Evolutionary conservation across 2,113 vertebrate species (phyloP).

Genomic region (Athene noctua): DNA sequence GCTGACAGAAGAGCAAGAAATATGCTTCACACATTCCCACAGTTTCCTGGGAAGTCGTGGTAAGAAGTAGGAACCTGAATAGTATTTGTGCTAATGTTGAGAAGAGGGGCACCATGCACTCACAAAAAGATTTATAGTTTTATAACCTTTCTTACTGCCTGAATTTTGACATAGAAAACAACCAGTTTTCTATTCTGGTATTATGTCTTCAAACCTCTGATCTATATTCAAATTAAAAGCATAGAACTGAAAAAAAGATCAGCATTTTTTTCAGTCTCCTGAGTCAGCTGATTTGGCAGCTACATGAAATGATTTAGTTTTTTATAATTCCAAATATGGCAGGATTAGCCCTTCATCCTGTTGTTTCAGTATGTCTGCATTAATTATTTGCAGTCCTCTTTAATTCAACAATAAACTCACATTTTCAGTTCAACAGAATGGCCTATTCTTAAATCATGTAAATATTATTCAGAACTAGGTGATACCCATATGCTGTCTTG

Average conservation of each 20-base stretch:
- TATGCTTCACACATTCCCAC: background rate
- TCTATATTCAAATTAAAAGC: background rate
- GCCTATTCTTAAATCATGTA: background rate
- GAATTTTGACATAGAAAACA: background rate
- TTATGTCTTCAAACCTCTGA: background rate
- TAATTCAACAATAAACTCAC: constrained; percentile 35
- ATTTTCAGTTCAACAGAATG: constrained; percentile 16
- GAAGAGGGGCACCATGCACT: background rate
- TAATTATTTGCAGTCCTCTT: constrained; percentile 43
- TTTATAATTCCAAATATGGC: background rate
- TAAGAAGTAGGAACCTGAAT: background rate
- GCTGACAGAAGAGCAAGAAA: background rate
- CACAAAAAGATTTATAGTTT: background rate
- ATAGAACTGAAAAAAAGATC: background rate
- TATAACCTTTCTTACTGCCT: background rate
- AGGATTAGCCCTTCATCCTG: constrained; percentile 35
- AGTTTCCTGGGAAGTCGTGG: background rate
- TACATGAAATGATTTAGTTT: background rate
- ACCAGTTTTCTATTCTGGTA: background rate
- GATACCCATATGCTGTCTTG: background rate
- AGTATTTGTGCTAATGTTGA: background rate
- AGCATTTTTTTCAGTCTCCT: background rate
- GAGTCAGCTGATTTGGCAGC: constrained; percentile 38
- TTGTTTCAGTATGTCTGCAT: constrained; percentile 8
- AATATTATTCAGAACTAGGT: constrained; percentile 28